Base-by-base conservation (phyloP, 2,888 invertebrate species). In the Nomada ferruginata region DNA sequence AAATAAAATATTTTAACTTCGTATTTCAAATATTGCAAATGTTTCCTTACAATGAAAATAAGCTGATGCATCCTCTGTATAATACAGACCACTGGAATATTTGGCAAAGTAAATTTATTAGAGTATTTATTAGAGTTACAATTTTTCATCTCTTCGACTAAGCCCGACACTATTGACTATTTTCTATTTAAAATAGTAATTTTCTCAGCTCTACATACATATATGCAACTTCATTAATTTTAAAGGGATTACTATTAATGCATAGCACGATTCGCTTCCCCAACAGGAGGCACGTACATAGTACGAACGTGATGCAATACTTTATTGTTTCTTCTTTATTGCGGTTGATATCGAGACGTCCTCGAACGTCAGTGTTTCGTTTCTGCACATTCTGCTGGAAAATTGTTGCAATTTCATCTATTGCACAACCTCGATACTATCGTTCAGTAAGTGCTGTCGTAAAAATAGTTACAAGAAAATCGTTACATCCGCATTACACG, bases 311-410 rank as follows among this genome's bases (percentile, higher is more conserved):
- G 77, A 75, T 53, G 59, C 75, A 80, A 85, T 42, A 29, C 29
- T 68, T 76, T 77, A 76, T 85, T 82, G 76, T 76, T 82, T 59
- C 70, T 76, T 79, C 55, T 65, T 75, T 68, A 70, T 23, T 52
- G 68, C 42, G 69, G 52, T 76, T 68, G 61, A 79, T 73, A 69
- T 74, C 59, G 76, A 68, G 76, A 69, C 65, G 65, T 65, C 76
- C 76, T 79, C 69, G 60, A 26, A n/a, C 52, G 52, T 18, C 36
- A 57, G 44, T 60, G 63, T 75, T 52, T 64, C n/a, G 20, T 60
- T 64, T 57, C 61, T 23, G 13, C n/a, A n/a, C 23, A 13, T 63
- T 75, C 55, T 72, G n/a, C n/a, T 65, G 44, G 64, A 52, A 63
- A 75, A 78, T 63, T 75, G 60, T 74, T 61, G 47, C 10, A 60